These are phyloP conservation scores for Hyalella azteca DNA, from an alignment of 2,888 invertebrate genomes.

Conservation along the genomic window DNA sequence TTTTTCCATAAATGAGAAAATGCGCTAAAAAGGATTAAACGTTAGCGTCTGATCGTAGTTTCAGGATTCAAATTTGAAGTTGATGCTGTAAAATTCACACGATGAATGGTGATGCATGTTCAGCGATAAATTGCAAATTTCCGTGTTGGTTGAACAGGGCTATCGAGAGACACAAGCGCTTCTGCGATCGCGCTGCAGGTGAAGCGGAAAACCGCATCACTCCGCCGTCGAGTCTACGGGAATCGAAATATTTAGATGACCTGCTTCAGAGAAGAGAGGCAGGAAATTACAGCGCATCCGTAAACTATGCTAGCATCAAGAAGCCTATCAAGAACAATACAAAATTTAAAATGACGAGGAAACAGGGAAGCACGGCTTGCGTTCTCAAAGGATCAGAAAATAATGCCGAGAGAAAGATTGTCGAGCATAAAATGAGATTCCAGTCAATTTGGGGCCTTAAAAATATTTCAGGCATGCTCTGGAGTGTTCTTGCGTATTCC, in stretches of 20 bases:
- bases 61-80: too few relatives aligned
- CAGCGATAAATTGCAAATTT: too few relatives aligned
- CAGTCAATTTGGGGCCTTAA: neutral
- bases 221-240: neutral
- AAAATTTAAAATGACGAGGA: conserved; percentile 11
- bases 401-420: neutral
- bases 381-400: neutral
- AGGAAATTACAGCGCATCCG: conserved; percentile 33
- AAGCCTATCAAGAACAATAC: conserved; percentile 30
- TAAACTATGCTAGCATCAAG: neutral
- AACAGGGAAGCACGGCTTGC: neutral
- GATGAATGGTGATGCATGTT: too few relatives aligned
- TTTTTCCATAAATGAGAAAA: too few relatives aligned
- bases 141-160: neutral
- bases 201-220: neutral
- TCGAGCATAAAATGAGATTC: neutral
- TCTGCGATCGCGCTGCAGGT: neutral
- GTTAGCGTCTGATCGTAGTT: too few relatives aligned
- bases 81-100: too few relatives aligned
- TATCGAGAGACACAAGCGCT: neutral
- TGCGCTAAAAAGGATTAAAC: too few relatives aligned
- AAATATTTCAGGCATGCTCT: neutral
- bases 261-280: conserved; percentile 10
- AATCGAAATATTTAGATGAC: neutral
- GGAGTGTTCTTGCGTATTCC: neutral